Conservation (phyloP, 1,140 invertebrate genomes). For the Drosophila oshimai region DNA sequence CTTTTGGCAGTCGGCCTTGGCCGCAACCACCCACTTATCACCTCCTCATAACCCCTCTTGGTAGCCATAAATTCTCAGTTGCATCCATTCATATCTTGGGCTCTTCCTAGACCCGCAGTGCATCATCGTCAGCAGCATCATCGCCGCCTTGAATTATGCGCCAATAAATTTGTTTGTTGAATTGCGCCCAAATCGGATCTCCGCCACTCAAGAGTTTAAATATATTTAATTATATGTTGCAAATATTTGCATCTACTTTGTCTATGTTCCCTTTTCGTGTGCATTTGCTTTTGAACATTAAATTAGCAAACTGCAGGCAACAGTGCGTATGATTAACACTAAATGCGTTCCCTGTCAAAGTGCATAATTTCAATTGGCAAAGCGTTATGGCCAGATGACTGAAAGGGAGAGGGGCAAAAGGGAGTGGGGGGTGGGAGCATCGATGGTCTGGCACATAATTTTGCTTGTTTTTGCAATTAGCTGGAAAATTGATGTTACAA, state of each 20-base stretch:
- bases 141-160: slow-evolving; percentile 60
- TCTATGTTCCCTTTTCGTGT: neutral
- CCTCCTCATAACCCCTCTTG: neutral
- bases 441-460: slow-evolving; percentile 34
- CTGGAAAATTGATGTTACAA: slow-evolving; percentile 44
- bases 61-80: slow-evolving; percentile 56
- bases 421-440: neutral
- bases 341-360: slow-evolving; percentile 39
- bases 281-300: slow-evolving; percentile 9
- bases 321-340: slow-evolving; percentile 68
- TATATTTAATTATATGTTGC: slow-evolving; percentile 36
- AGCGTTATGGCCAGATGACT: neutral
- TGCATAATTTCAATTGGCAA: slow-evolving; percentile 31
- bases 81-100: slow-evolving; percentile 61
- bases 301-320: slow-evolving; percentile 34
- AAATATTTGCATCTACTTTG: neutral
- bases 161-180: slow-evolving; percentile 67
- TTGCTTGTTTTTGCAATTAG: slow-evolving; percentile 55
- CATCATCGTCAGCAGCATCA: slow-evolving; percentile 59
- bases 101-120: slow-evolving; percentile 27
- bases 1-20: slow-evolving; percentile 59
- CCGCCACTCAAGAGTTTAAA: neutral
- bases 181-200: slow-evolving; percentile 28
- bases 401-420: neutral
- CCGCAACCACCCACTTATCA: slow-evolving; percentile 4